Conservation (phyloP, 1,140 invertebrate genomes). For the Lineus longissimus region DNA sequence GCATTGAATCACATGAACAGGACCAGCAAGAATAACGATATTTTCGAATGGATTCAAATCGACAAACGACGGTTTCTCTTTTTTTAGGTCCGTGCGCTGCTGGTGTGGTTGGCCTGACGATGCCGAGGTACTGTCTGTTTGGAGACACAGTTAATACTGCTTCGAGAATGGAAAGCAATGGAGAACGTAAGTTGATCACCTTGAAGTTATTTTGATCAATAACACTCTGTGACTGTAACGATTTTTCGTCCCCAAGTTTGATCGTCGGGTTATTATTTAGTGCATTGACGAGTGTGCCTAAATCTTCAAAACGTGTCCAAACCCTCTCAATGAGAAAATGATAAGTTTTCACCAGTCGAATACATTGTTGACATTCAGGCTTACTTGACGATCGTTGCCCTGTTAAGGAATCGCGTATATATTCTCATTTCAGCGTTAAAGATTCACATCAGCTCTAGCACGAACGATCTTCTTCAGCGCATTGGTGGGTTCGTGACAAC, state of each 20-base stretch:
- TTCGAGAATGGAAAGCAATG: slow-evolving; percentile 25
- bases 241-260: background rate
- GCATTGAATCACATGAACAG: too few relatives aligned
- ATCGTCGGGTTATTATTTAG: background rate
- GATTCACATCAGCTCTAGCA: slow-evolving; percentile 88
- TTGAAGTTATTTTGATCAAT: background rate
- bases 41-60: too few relatives aligned
- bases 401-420: too few relatives aligned
- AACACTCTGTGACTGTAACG: background rate
- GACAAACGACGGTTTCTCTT: too few relatives aligned
- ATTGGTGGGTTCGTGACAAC: slow-evolving; percentile 86
- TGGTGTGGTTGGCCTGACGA: slow-evolving; percentile 25
- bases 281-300: background rate
- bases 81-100: slow-evolving; percentile 24
- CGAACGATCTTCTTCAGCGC: slow-evolving; percentile 78
- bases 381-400: too few relatives aligned
- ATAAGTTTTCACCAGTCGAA: too few relatives aligned
- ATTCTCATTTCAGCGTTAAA: slow-evolving; percentile 67
- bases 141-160: slow-evolving; percentile 29
- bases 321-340: background rate
- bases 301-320: background rate
- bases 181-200: background rate
- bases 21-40: too few relatives aligned
- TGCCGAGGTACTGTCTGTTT: slow-evolving; percentile 25
- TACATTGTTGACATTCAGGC: too few relatives aligned